Evolutionary conservation across 2,113 vertebrate genomes (phyloP).

Genomic region (Panthera uncia): DNA sequence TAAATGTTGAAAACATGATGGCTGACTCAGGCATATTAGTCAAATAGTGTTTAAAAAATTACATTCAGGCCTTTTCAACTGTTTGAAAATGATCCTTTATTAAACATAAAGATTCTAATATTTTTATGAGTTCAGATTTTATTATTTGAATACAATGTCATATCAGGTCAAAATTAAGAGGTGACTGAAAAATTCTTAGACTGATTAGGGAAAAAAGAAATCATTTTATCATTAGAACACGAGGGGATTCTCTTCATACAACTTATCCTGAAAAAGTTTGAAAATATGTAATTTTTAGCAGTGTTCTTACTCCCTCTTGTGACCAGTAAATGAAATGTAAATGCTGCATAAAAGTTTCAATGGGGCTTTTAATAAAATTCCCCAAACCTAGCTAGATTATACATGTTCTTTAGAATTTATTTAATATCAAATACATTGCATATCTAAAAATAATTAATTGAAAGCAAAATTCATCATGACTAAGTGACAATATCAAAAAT

Average conservation of each 20-base stretch:
- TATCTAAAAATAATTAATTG: constrained; percentile 4
- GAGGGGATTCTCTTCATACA: background rate
- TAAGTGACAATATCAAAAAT: background rate
- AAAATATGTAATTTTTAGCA: constrained; percentile 30
- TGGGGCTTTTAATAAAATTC: background rate
- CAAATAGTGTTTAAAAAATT: background rate
- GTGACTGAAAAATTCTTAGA: background rate
- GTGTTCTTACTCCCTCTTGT: constrained; percentile 84
- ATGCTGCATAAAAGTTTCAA: background rate
- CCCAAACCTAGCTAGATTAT: background rate
- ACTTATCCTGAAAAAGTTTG: background rate
- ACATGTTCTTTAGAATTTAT: background rate
- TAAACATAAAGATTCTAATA: background rate
- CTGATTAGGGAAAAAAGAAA: background rate
- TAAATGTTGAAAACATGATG: background rate
- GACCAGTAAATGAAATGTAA: constrained; percentile 65
- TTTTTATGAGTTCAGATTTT: constrained; percentile 14
- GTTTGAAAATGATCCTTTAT: background rate
- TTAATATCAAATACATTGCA: background rate
- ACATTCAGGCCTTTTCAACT: background rate
- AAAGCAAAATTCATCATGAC: background rate
- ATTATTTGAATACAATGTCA: background rate
- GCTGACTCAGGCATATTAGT: background rate
- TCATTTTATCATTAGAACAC: background rate
- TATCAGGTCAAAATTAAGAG: background rate